These are phyloP conservation scores for Neria commutata DNA, from an alignment of 2,888 invertebrate species.

Conservation along the genomic window DNA sequence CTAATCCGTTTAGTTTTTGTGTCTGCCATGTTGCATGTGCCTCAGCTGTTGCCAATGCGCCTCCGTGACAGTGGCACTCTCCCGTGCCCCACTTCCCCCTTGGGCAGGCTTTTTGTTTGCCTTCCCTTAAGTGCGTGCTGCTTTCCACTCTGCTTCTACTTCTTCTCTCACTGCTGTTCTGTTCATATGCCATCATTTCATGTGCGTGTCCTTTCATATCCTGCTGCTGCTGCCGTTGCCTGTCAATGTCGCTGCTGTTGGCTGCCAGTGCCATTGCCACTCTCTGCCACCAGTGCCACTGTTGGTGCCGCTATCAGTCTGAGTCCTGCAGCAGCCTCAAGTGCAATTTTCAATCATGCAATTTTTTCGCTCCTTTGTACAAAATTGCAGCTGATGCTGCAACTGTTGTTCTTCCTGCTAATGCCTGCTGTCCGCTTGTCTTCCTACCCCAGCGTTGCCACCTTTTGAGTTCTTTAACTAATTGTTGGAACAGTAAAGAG, in stretches of 20 bases:
- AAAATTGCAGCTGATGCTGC: conserved; percentile 41
- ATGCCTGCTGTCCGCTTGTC: background rate
- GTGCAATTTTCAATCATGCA: conserved; percentile 49
- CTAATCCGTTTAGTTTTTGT: background rate
- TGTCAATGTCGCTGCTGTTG: too few species aligned
- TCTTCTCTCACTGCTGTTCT: background rate
- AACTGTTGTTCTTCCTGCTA: conserved; percentile 17
- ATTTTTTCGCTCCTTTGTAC: conserved; percentile 35
- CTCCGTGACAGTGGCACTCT: conserved; percentile 16
- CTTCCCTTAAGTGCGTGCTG: background rate
- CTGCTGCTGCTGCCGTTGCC: background rate
- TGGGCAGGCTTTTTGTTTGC: conserved; percentile 31
- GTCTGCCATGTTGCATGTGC: background rate
- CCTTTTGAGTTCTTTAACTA: too few species aligned
- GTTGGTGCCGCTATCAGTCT: background rate
- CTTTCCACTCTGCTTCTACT: background rate
- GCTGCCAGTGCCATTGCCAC: too few species aligned
- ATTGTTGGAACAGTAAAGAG: too few species aligned
- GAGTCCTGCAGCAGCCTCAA: too few species aligned
- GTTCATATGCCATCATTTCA: background rate
- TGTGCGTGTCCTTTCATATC: conserved; percentile 5
- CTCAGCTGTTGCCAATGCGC: conserved; percentile 2
- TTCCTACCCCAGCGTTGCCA: background rate
- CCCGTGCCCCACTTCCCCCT: conserved; percentile 35
- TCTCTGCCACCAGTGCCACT: background rate